These are phyloP conservation scores for Homalodisca vitripennis DNA, from an alignment of 1,140 invertebrate species.

Conservation along the genomic window DNA sequence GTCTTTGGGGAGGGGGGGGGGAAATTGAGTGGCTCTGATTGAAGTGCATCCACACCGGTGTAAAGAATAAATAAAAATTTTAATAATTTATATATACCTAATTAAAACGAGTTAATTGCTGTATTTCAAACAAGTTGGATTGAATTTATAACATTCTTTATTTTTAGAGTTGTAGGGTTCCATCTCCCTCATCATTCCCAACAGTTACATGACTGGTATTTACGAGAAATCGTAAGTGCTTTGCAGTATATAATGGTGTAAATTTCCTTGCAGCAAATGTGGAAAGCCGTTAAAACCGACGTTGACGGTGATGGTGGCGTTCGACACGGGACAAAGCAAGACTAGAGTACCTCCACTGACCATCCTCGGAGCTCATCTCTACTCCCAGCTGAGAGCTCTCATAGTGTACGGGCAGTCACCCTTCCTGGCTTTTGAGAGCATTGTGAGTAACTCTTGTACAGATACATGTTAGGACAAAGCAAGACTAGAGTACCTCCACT, in stretches of 20 bases:
- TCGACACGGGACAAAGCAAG: conserved; percentile 56
- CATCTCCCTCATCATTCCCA: not conserved
- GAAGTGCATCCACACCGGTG: too few species aligned
- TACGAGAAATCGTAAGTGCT: conserved; percentile 4
- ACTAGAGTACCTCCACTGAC: too few species aligned
- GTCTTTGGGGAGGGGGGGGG: too few species aligned
- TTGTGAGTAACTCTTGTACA: too few species aligned
- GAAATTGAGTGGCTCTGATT: too few species aligned
- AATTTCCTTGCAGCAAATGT: conserved; percentile 50
- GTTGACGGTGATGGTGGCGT: conserved; percentile 66
- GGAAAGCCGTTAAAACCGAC: conserved; percentile 71
- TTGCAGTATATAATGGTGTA: conserved; percentile 30
- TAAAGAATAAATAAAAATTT: too few species aligned
- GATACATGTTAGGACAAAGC: too few species aligned
- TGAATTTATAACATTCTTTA: not conserved
- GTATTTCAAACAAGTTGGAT: not conserved
- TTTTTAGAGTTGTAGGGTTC: not conserved
- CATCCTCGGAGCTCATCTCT: too few species aligned
- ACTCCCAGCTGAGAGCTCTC: too few species aligned
- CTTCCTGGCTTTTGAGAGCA: too few species aligned
- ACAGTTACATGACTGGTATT: not conserved
- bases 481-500: too few species aligned
- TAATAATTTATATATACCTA: not conserved
- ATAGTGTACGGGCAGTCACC: too few species aligned
- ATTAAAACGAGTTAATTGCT: not conserved